Evolutionary conservation across 2,113 vertebrate genomes (phyloP), one percentile per base, ranked within the genome.

Genomic region (Semnopithecus entellus): DNA sequence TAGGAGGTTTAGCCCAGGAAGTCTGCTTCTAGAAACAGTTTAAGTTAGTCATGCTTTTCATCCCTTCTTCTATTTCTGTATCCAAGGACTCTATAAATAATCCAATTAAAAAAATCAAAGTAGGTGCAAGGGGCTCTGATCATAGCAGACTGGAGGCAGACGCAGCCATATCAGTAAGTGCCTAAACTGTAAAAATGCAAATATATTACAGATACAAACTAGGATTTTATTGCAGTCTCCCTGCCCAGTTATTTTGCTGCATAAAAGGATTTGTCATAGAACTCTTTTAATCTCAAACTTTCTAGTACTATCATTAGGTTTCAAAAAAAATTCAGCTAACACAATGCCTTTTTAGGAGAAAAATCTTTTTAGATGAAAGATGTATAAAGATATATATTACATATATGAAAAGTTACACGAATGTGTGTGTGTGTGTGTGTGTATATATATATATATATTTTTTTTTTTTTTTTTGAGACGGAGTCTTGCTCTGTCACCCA

Each of bases 311-410:
- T 59, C 70, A 55, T 66, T 48, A 95, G 17, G 55, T 83, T 91
- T 83, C 38, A 61, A 90, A 96, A 96, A 64, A 59, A 93, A 79
- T 48, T 80, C n/a, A 87, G 50, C 1, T 27, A 87, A 57, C 50
- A 43, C 5, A 79, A 93, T 85, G 16, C 8, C 88, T 89, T 64
- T 93, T 66, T 30, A 84, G 64, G 61, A 83, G 38, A 94, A 94
- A 52, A 40, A 52, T 79, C 14, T 80, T 81, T 95, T 94, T 79
- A 93, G 80, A 61, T 95, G 32, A 91, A 76, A 75, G 27, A 48
- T 25, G 64, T 9, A 35, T 32, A 85, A 10, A 32, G 25, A 48
- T 8, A 83, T 20, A 61, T 8, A 73, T 3, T 30, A 64, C 5
- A 32, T 30, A 64, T 14, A 64, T 64, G 61, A 64, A 64, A 64